Evolutionary conservation across 2,113 vertebrate species (phyloP).

Genomic region (Heloderma charlesbogerti): DNA sequence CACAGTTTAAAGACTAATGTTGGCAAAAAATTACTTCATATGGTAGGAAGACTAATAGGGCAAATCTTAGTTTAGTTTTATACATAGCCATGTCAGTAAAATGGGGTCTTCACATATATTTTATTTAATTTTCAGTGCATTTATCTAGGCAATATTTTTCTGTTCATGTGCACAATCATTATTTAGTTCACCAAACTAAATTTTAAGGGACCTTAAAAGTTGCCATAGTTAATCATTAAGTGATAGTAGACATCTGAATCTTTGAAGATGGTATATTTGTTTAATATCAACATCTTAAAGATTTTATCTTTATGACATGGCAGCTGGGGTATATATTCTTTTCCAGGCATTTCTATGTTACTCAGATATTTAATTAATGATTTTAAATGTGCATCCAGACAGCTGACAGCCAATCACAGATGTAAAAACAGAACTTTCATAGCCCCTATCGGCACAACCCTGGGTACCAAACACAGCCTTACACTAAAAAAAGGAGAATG

Average conservation of each 20-base stretch:
- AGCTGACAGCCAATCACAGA: neutral
- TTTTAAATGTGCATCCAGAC: neutral
- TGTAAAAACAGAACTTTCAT: neutral
- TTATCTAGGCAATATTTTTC: neutral
- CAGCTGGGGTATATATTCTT: neutral
- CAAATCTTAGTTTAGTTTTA: conserved; percentile 13
- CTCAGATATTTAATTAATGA: neutral
- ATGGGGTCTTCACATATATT: conserved; percentile 5
- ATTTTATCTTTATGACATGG: conserved; percentile 25
- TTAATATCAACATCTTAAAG: conserved; percentile 15
- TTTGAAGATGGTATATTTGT: conserved; percentile 23
- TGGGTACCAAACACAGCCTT: neutral
- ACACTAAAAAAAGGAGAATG: no score
- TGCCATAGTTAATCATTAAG: conserved; percentile 31
- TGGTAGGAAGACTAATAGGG: neutral
- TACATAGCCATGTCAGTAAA: neutral
- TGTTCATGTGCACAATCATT: conserved; percentile 23
- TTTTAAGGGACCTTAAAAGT: conserved; percentile 30
- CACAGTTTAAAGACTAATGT: conserved; percentile 39
- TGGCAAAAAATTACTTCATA: neutral
- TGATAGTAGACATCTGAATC: neutral
- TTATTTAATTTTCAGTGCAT: conserved; percentile 22
- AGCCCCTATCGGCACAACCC: neutral
- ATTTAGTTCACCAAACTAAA: no score
- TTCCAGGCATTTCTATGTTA: neutral